Evolutionary conservation across 1,140 invertebrate species (phyloP).

Genomic region (Protaetia brevitarsis): DNA sequence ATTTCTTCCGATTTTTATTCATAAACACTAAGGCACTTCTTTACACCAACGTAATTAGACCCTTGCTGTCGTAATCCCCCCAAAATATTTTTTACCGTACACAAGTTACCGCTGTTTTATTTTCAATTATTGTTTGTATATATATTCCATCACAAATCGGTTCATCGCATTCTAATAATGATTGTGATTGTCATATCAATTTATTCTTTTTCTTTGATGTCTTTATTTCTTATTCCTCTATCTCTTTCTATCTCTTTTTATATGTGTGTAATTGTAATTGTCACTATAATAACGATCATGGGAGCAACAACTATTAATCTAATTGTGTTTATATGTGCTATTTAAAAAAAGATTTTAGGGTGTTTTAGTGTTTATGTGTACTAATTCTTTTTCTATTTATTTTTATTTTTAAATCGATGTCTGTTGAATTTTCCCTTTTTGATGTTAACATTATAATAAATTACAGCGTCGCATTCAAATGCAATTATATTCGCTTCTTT

Average conservation of each 20-base stretch:
- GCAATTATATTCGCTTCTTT: background rate
- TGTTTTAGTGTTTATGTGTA: constrained; percentile 26
- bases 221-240: background rate
- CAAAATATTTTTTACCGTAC: no score
- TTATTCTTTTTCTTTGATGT: background rate
- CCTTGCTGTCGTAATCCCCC: no score
- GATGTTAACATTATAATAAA: background rate
- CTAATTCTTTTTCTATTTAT: background rate
- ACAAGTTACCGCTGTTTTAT: no score
- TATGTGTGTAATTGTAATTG: no score
- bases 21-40: constrained; percentile 24
- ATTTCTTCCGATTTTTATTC: background rate
- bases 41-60: background rate
- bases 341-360: background rate
- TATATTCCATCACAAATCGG: no score
- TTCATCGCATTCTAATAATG: no score
- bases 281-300: no score
- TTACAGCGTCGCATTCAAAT: background rate
- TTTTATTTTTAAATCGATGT: background rate
- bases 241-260: background rate
- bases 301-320: constrained; percentile 48
- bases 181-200: no score
- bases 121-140: no score
- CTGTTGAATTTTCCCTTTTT: background rate
- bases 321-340: background rate